Base-by-base conservation (phyloP, 2,113 vertebrate genomes). In the Gadus macrocephalus region DNA sequence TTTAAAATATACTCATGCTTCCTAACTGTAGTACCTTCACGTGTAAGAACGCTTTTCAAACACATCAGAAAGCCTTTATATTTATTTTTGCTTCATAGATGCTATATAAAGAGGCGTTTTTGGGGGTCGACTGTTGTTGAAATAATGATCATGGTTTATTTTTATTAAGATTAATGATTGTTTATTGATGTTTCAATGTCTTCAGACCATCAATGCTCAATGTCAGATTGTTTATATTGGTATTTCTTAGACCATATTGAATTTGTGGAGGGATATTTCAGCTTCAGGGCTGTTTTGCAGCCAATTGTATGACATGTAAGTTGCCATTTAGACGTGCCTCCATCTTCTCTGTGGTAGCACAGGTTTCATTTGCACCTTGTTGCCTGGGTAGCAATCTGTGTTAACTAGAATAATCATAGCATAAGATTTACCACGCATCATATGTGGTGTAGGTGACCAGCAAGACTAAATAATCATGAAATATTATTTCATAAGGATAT, bases 321-420 rank as follows among this genome's bases (percentile, higher is more conserved):
- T 62, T 53, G 19, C 72, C 53, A 27, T 71, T 27, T 76, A 67
- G 25, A 77, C 74, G 80, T 84, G 83, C 81, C 81, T 85, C 74
- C 20, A 12, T 76, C 20, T 12, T 73, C 25, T 17, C 22, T 56
- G 53, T 31, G 17, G 63, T 35, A 67, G 72, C 12, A 22, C n/a
- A 27, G 31, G 53, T 58, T 7, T 20, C 8, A 56, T 66, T 53
- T 62, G 20, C 64, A 77, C 72, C 69, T 70, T 70, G 64, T 79
- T 64, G 25, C 17, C 25, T 62, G 62, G 8, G 9, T 62, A 71
- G 60, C 31, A 28, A 53, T 22, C 55, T 16, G 42, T 49, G 42
- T 49, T 49, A 49, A 49, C 42, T 49, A 49, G 9, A 49, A 49
- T 49, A 49, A 49, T 49, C 12, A 49, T 49, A 49, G 6, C 42